phyloP scores from a whole-genome alignment of 1,140 invertebrate genomes.

The Gryllus bimaculatus region DNA sequence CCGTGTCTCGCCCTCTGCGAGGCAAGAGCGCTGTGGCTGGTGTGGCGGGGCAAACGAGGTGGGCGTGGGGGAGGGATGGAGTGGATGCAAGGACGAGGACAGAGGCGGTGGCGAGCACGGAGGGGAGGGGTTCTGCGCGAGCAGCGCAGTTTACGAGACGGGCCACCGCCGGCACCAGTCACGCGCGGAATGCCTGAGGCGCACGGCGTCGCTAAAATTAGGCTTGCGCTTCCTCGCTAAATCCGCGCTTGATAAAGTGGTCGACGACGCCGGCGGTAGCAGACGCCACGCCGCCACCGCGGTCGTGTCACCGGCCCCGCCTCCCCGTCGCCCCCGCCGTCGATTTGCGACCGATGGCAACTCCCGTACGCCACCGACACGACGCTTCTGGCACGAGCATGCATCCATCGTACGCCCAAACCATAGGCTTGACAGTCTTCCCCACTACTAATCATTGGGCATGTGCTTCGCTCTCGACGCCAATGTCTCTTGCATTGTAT shows the following conservation, averaged over 20 bases:
- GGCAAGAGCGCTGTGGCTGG: too few species aligned
- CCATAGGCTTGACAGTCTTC: too few species aligned
- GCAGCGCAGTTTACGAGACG: too few species aligned
- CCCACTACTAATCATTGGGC: too few species aligned
- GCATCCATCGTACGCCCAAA: too few species aligned
- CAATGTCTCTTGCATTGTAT: too few species aligned
- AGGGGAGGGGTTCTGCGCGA: not conserved
- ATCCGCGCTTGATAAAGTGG: not conserved
- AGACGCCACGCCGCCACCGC: not conserved
- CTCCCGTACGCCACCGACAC: too few species aligned
- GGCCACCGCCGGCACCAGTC: not conserved
- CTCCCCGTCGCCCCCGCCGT: too few species aligned
- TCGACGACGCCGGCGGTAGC: not conserved
- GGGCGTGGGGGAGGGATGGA: not conserved
- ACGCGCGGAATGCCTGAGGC: not conserved
- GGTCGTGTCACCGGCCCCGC: too few species aligned
- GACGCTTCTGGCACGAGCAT: too few species aligned
- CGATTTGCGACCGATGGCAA: not conserved
- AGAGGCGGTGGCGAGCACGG: not conserved
- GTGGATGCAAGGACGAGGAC: not conserved
- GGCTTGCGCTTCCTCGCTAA: not conserved
- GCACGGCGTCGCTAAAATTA: not conserved
- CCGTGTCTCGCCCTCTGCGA: too few species aligned
- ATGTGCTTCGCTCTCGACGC: too few species aligned
- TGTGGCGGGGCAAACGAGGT: not conserved